These are phyloP conservation scores for Clarias gariepinus DNA, from an alignment of 2,113 vertebrate genomes.

Conservation along the genomic window DNA sequence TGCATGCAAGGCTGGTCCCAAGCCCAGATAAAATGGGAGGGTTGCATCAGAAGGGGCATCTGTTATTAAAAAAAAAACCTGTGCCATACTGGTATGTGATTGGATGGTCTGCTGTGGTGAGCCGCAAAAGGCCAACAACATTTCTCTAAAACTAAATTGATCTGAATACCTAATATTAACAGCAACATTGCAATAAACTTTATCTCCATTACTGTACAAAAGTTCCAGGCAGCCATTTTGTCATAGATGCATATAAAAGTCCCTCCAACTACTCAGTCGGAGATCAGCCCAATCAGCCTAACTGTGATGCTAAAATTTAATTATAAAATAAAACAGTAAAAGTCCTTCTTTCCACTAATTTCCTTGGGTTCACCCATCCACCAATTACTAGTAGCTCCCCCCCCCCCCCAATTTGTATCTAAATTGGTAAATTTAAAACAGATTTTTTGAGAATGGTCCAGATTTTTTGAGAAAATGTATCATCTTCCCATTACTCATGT, in stretches of 20 bases:
- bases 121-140: no score
- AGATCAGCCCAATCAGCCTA: background rate
- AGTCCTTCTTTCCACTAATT: background rate
- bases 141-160: no score
- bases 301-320: background rate
- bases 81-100: no score
- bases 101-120: no score
- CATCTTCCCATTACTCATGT: background rate
- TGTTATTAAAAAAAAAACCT: no score
- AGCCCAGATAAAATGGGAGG: no score
- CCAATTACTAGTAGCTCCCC: background rate
- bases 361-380: background rate
- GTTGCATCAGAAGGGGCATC: no score
- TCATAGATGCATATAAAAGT: background rate
- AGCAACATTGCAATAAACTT: background rate
- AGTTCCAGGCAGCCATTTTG: background rate
- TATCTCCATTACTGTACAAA: background rate
- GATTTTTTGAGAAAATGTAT: no score
- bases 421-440: background rate
- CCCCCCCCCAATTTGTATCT: background rate
- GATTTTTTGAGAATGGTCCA: background rate
- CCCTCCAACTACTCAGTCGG: background rate
- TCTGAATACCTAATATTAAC: no score
- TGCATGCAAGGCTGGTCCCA: no score
- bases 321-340: background rate